Base-by-base conservation (phyloP, 2,888 invertebrate species). In the Polydrusus tereticollis region DNA sequence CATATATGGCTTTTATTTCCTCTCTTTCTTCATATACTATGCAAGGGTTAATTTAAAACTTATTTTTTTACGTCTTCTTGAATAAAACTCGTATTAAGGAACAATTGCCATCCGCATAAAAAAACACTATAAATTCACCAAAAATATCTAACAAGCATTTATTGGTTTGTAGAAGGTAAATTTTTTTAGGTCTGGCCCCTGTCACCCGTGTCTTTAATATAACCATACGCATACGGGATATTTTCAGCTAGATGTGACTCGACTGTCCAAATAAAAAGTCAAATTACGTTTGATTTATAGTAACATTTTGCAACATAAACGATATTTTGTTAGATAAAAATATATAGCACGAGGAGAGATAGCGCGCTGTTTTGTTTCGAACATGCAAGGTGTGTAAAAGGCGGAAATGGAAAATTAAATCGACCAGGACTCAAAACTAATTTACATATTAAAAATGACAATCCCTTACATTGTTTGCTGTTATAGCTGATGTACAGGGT, bases 281-380 rank as follows among this genome's bases (percentile, higher is more conserved):
- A 60, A 60, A 60, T 60, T 60, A 60, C 14, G 60, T 38, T 43
- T 60, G 60, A 60, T 60, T 60, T 60, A 60, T 52, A 7, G 26
- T 16, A 16, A 8, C 21, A 21, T 23, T 50, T 23, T 50, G n/a
- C 21, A 50, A n/a, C 23, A 21, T 23, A 50, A 0, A 12, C n/a
- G 23, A 21, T 23, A 21, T 23, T 41, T 21, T n/a, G 3, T n/a
- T 23, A 16, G n/a, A 50, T 23, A 50, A 50, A n/a, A 50, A 50
- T 16, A n/a, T 50, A n/a, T 50, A 1, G n/a, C 21, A n/a, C 50
- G 12, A 12, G 5, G 21, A 47, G 21, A 6, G 16, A 18, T 21
- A 10, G 47, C 6, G 5, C 18, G 43, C 5, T 43, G 18, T 43
- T 43, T 43, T 16, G 43, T n/a, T 38, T 38, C 38, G n/a, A 4